Percentiles rank a stretch among this genome's conserved stretches.
phyloP scores from a whole-genome alignment of 35 echinoderm and acorn worm species.

The Ophiothrix spiculata region DNA sequence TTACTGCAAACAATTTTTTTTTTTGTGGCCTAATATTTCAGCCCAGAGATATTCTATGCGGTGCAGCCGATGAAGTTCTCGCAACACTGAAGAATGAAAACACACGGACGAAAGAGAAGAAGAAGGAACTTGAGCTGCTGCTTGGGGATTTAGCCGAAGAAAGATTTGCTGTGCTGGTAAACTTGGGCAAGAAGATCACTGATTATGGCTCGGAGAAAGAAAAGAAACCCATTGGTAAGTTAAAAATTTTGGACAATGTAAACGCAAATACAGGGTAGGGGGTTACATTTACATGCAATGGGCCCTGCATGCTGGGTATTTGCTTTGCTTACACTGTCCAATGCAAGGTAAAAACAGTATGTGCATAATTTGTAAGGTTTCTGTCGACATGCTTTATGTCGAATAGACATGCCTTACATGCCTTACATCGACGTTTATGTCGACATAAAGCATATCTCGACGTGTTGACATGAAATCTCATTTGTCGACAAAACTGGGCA shows the following conservation, averaged over 20 bases:
- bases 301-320: no score
- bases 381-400: no score
- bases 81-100: slow-evolving; percentile 86
- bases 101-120: slow-evolving; percentile 84
- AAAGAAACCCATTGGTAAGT: slow-evolving; percentile 84
- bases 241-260: neutral
- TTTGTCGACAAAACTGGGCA: no score
- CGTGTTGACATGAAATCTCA: no score
- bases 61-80: slow-evolving; percentile 91
- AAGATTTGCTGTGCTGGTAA: slow-evolving; percentile 88
- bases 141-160: slow-evolving; percentile 86
- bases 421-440: no score
- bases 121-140: slow-evolving; percentile 83
- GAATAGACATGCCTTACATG: no score
- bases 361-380: neutral
- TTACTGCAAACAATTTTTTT: neutral
- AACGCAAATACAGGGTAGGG: no score
- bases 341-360: neutral
- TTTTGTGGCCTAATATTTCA: neutral
- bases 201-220: slow-evolving; percentile 93
- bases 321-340: neutral
- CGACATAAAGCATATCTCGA: no score
- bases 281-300: no score
- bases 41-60: slow-evolving; percentile 95
- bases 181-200: slow-evolving; percentile 98